Base-by-base conservation (phyloP, 53 echinoderm and acorn worm species). In the Zoroaster sp. region DNA sequence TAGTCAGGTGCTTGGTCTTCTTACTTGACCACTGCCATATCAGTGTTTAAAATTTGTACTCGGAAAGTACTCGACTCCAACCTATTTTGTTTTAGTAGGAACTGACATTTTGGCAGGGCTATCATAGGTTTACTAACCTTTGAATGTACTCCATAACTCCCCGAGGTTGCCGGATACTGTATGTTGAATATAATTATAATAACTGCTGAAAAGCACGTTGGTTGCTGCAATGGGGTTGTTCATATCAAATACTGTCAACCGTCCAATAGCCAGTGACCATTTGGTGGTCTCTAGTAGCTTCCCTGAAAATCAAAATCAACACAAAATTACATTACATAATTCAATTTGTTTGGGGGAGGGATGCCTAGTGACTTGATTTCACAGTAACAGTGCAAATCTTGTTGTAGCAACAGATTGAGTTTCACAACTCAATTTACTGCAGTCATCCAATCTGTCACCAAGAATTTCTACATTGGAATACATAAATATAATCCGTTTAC, bases 111-210 rank as follows among this genome's bases (percentile, higher is more conserved):
- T n/a, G n/a, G n/a, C n/a, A n/a, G n/a, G n/a, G n/a, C n/a, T n/a
- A n/a, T n/a, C n/a, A n/a, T n/a, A 14, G 63, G 38, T 72, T 18
- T 72, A 72, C 72, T 37, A 72, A 81, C 71, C 89, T 81, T 81
- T 89, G 89, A 81, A 89, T 70, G 71, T 81, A 89, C 80, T 89
- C 89, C 49, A 81, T 35, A n/a, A 66, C 77, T 40, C 69, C 72
- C 53, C 37, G 80, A 71, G 45, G 36, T 43, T 38, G 51, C 55
- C 42, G 80, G 80, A 51, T 89, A 89, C 53, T 89, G 69, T 69
- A 89, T 14, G 81, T 81, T 89, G 81, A 89, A 81, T 69, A 89
- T 72, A n/a, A n/a, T n/a, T n/a, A 45, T 89, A 89, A 52, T 69
- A 89, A 72, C 86, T 71, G 70, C 45, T 43, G 65, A 83, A 83